Percentiles rank a stretch among this genome's conserved stretches.
phyloP scores from a whole-genome alignment of 1,140 invertebrate species.

The Radopholus similis region DNA sequence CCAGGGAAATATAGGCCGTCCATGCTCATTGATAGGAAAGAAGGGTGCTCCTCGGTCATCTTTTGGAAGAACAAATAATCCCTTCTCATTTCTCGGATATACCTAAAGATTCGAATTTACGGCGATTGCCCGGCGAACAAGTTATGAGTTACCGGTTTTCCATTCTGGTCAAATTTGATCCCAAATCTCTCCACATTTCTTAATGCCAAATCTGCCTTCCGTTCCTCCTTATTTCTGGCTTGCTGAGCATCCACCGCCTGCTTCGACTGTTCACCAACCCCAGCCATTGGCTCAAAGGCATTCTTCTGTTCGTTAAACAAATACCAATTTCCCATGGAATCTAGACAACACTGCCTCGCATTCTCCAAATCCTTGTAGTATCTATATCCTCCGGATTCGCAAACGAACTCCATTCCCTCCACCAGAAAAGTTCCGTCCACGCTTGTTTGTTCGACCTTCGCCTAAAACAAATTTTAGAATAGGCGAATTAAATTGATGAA shows the following conservation, averaged over 20 bases:
- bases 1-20: constrained; percentile 35
- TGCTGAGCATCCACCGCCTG: background rate
- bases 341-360: constrained; percentile 19
- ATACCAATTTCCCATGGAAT: constrained; percentile 27
- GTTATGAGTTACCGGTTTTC: constrained; percentile 22
- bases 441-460: background rate
- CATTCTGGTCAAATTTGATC: constrained; percentile 36
- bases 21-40: constrained; percentile 37
- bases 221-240: background rate
- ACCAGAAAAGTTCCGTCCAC: background rate
- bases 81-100: constrained; percentile 27
- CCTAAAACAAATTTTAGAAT: no score
- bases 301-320: constrained; percentile 19
- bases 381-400: constrained; percentile 29
- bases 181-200: constrained; percentile 13
- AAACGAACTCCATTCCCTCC: constrained; percentile 12
- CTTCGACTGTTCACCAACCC: constrained; percentile 1
- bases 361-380: constrained; percentile 34
- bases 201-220: background rate
- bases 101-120: background rate
- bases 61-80: constrained; percentile 23
- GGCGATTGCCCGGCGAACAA: background rate
- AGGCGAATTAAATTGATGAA: no score
- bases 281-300: constrained; percentile 13
- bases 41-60: constrained; percentile 35